phyloP scores from a whole-genome alignment of 1,140 invertebrate species.

The Philotrypesis tridentata region DNA sequence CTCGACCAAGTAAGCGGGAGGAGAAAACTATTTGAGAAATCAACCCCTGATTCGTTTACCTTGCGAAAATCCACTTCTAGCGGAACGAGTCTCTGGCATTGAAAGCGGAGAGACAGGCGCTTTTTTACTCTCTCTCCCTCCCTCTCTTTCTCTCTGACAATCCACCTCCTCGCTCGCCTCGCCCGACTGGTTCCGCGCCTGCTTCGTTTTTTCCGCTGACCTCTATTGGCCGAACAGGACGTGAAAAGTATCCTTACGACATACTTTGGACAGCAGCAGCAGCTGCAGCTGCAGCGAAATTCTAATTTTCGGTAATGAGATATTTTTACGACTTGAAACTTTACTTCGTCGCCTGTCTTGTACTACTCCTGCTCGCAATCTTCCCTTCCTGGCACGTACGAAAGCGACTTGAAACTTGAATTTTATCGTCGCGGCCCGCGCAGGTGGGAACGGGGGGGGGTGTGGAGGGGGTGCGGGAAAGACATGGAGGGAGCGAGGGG shows the following conservation, averaged over 20 bases:
- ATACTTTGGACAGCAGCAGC: not conserved
- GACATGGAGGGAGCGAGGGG: no score
- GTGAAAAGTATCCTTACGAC: conserved; percentile 25
- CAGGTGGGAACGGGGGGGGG: no score
- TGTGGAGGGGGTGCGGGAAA: no score
- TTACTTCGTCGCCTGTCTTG: not conserved
- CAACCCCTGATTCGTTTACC: conserved; percentile 64
- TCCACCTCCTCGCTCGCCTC: not conserved
- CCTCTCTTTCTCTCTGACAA: not conserved
- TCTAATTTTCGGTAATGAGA: conserved; percentile 28
- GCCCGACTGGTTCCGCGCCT: not conserved
- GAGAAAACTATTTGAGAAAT: conserved; percentile 61
- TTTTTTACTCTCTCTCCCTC: conserved; percentile 6
- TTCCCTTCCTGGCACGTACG: not conserved
- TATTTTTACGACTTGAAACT: conserved; percentile 11
- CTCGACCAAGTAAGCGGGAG: conserved; percentile 51
- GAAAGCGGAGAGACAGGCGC: conserved; percentile 47
- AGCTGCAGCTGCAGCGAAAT: not conserved
- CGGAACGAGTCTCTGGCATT: conserved; percentile 53
- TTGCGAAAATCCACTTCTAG: conserved; percentile 54
- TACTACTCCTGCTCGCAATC: not conserved
- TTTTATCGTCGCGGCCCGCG: no score
- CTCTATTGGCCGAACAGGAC: conserved; percentile 28
- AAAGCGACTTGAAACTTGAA: not conserved
- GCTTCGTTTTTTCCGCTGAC: conserved; percentile 34